Evolutionary conservation across 2,797 vertebrate species (phyloP), one percentile per base, ranked within the genome.

Genomic region (Acanthopagrus latus): DNA sequence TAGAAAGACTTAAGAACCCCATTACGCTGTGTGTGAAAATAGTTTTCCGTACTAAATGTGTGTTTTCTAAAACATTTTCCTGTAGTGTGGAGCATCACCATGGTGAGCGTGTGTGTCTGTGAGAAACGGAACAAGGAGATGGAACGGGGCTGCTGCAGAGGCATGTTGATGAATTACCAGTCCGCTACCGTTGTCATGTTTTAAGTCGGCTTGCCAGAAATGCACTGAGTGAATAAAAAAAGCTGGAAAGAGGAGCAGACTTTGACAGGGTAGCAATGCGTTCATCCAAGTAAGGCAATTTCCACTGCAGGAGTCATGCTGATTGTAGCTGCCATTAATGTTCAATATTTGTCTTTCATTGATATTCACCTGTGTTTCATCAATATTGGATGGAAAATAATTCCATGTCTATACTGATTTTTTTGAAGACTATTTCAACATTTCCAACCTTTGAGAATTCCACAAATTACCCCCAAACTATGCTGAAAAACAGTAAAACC

Each of bases 121-220:
- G 74, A 68, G 82, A 80, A 79, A 79, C 55, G 43, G 72, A 85
- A 84, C 76, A 78, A 64, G 70, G 60, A 59, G 68, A 81, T 85
- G 81, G 78, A 89, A 81, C 62, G 8, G 63, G 62, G 27, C 64
- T 55, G 47, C 73, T 56, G 75, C 72, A 55, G 69, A 87, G 81
- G 67, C 62, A 82, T 54, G 74, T 29, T 90, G 88, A 91, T 89
- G 81, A 81, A 89, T 88, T 78, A 88, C 75, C 80, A 66, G 64
- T 71, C 54, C 67, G 52, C 85, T 88, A 72, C 78, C 16, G 78
- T 76, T 85, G 88, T 91, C 87, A 84, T 90, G 90, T 93, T 89
- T 89, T 71, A 80, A 64, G 64, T 64, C 51, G 13, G 77, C 52
- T 47, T 71, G 85, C 89, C 89, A 92, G 76, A 88, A 88, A 77